Conservation (phyloP, 2,113 vertebrate species). For the Asarcornis scutulata region DNA sequence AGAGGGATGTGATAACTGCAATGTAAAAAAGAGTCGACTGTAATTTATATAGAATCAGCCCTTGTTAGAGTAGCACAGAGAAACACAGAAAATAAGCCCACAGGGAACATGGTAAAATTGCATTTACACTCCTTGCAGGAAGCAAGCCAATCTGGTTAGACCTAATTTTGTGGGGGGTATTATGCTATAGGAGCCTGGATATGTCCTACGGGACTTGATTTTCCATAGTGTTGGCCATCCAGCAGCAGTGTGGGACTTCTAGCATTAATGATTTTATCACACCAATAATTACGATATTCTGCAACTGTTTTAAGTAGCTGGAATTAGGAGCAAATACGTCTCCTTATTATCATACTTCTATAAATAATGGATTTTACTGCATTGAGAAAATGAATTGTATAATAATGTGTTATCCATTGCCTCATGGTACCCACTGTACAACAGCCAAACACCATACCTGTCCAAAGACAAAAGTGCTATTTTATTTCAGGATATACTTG, state of each 20-base stretch:
- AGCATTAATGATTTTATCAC: neutral
- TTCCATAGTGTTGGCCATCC: neutral
- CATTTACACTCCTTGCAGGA: neutral
- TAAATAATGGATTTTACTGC: neutral
- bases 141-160: neutral
- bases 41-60: neutral
- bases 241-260: neutral
- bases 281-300: neutral
- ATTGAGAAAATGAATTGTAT: neutral
- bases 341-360: neutral
- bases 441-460: neutral
- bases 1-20: neutral
- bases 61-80: neutral
- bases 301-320: neutral
- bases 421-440: neutral
- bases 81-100: neutral
- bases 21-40: neutral
- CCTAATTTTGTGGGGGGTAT: neutral
- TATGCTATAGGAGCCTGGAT: neutral
- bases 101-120: neutral
- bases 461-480: neutral
- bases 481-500: neutral
- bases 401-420: neutral
- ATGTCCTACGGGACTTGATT: neutral
- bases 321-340: neutral